These are phyloP conservation scores for Aphidius colemani DNA, from an alignment of 2,888 invertebrate genomes.

Conservation along the genomic window DNA sequence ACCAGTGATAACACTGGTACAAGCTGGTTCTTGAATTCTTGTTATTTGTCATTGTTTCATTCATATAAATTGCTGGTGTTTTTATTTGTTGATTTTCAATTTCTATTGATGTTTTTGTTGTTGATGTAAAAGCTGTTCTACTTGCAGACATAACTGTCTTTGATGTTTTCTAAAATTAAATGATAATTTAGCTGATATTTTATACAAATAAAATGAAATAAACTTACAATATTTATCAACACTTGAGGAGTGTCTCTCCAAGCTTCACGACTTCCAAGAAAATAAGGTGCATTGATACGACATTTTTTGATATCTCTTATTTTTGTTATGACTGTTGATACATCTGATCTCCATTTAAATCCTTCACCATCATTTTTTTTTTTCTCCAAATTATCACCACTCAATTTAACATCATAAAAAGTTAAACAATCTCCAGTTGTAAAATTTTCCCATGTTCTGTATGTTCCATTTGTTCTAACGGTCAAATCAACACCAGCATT, in stretches of 20 bases:
- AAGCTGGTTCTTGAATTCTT: conserved; percentile 23
- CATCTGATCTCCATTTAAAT: conserved; percentile 14
- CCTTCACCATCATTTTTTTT: conserved; percentile 10
- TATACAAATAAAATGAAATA: background rate
- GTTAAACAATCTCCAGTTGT: conserved; percentile 42
- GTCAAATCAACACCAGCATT: conserved; percentile 38
- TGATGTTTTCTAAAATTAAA: conserved; percentile 25
- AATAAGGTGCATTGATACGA: conserved; percentile 24
- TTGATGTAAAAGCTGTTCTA: conserved; percentile 17
- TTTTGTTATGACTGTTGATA: conserved; percentile 10
- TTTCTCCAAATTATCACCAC: background rate
- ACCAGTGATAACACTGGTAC: conserved; percentile 25
- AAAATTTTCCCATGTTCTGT: conserved; percentile 41
- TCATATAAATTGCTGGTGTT: background rate
- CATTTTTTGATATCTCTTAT: conserved; percentile 22
- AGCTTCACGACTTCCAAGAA: conserved; percentile 20
- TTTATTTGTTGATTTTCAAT: background rate
- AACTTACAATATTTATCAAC: conserved; percentile 17
- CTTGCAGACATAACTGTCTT: conserved; percentile 22
- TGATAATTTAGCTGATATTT: no score
- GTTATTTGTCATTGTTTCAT: conserved; percentile 26
- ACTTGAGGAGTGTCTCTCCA: conserved; percentile 17
- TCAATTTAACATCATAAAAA: conserved; percentile 32
- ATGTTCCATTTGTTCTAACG: conserved; percentile 31
- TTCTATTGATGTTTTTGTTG: conserved; percentile 18